Percentiles rank a stretch among this genome's conserved stretches.
These are phyloP conservation scores for Aproaerema taeniolella DNA, from an alignment of 2,888 invertebrate species.

Conservation along the genomic window DNA sequence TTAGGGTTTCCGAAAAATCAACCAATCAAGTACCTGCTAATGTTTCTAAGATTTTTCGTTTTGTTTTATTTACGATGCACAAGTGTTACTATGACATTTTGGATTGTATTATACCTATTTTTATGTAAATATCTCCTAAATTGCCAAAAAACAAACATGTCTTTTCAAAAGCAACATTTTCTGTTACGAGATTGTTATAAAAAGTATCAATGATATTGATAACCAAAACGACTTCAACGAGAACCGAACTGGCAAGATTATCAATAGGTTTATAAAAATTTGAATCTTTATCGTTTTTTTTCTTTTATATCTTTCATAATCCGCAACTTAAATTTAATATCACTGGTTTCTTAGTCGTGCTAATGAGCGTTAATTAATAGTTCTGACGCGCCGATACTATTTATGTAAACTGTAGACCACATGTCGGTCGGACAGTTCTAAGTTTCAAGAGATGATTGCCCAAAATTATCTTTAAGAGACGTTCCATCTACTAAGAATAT, in stretches of 20 bases:
- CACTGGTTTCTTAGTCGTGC: conserved; percentile 25
- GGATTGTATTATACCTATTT: too few relatives aligned
- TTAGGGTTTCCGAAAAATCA: conserved; percentile 12
- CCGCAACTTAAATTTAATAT: conserved; percentile 12
- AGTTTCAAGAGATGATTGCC: conserved; percentile 38
- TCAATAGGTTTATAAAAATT: neutral
- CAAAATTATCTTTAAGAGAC: conserved; percentile 40
- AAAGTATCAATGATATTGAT: too few relatives aligned
- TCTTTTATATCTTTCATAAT: conserved; percentile 2
- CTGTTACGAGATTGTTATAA: too few relatives aligned
- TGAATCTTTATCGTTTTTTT: conserved; percentile 1
- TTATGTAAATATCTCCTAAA: too few relatives aligned
- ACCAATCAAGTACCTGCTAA: too few relatives aligned
- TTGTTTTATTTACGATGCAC: neutral
- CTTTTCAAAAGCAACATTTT: too few relatives aligned
- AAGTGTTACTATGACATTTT: too few relatives aligned
- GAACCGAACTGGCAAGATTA: neutral
- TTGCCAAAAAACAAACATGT: too few relatives aligned
- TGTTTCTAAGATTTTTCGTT: neutral
- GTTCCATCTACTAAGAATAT: conserved; percentile 31
- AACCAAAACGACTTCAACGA: neutral
- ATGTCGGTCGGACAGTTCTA: too few relatives aligned
- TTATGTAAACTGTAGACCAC: conserved; percentile 34
- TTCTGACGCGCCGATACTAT: conserved; percentile 37
- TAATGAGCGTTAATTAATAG: conserved; percentile 52